These are phyloP conservation scores for Chelmon rostratus DNA, from an alignment of 2,797 vertebrate species.

Conservation along the genomic window DNA sequence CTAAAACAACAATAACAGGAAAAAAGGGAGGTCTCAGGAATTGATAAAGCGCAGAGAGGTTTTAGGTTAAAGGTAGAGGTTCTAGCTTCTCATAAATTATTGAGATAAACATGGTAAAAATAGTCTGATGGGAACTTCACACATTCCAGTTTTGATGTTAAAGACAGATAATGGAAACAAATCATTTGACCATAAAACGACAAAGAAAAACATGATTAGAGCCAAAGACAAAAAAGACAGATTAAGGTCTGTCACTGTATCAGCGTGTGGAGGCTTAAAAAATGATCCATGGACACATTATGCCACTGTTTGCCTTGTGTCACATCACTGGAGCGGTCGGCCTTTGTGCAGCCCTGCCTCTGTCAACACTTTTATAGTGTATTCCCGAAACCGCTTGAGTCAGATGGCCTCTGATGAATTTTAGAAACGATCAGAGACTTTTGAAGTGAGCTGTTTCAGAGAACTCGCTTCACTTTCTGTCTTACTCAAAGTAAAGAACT, in stretches of 20 bases:
- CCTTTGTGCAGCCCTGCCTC: not conserved
- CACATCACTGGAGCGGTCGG: not conserved
- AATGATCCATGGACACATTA: not conserved
- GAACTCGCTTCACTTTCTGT: not conserved
- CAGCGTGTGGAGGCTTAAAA: not conserved
- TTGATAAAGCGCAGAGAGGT: not conserved
- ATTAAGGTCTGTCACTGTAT: not conserved
- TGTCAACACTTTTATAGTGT: too few species aligned
- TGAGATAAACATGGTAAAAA: not conserved
- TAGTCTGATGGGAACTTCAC: not conserved
- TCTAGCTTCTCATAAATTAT: not conserved
- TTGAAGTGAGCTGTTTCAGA: not conserved
- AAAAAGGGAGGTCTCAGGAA: not conserved
- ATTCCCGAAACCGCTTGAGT: too few species aligned
- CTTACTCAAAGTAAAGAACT: not conserved
- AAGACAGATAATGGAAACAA: not conserved
- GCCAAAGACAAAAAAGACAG: not conserved
- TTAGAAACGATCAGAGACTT: not conserved
- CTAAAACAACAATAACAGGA: not conserved
- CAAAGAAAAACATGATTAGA: not conserved
- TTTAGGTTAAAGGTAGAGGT: not conserved
- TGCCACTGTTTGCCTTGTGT: not conserved
- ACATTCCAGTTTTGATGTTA: not conserved
- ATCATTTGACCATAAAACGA: not conserved
- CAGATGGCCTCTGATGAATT: not conserved